Base-by-base conservation (phyloP, 1,140 invertebrate genomes). In the Apocrypta bakeri region DNA sequence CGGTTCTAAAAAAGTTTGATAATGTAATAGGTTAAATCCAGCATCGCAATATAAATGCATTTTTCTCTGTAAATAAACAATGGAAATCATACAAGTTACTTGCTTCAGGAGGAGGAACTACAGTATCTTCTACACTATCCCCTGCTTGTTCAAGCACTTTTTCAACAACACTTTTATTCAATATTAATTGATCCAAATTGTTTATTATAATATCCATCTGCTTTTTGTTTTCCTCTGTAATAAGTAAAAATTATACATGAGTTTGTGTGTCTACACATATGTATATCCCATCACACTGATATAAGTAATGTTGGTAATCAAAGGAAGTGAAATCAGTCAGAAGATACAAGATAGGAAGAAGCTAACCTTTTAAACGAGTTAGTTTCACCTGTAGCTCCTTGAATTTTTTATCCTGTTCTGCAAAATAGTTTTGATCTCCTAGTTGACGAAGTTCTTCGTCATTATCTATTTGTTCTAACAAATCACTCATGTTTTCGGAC, bases 151-250 rank as follows among this genome's bases (percentile, higher is more conserved):
- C 56, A 64, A 24, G 48, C 24, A 17, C 21, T n/a, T 76, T 25
- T 24, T 66, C 69, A 69, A 81, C 29, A 9, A 63, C 42, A 11
- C 12, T 48, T 37, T 63, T 76, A 27, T 66, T 61, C 17, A 31
- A 48, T 33, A 82, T 33, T n/a, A 76, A 77, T 33, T 77, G 27
- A 11, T 82, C 74, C 42, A 76, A 33, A 17, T 27, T 76, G 21
- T 56, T 42, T 12, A 24, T 76, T 21, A 76, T 63, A 29, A 31
- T 29, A 21, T 61, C 73, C 27, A 76, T 61, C 31, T 82, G 48
- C 21, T 69, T 72, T 68, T 78, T 48, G 76, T 75, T 81, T 48
- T 84, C 80, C 33, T 78, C 80, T 84, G 27, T 7, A 84, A 82
- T 69, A 76, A 64, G 33, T 48, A 29, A 12, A 79, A 56, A 56